These are phyloP conservation scores for Acleris literana DNA, from an alignment of 2,888 invertebrate species.

Conservation along the genomic window DNA sequence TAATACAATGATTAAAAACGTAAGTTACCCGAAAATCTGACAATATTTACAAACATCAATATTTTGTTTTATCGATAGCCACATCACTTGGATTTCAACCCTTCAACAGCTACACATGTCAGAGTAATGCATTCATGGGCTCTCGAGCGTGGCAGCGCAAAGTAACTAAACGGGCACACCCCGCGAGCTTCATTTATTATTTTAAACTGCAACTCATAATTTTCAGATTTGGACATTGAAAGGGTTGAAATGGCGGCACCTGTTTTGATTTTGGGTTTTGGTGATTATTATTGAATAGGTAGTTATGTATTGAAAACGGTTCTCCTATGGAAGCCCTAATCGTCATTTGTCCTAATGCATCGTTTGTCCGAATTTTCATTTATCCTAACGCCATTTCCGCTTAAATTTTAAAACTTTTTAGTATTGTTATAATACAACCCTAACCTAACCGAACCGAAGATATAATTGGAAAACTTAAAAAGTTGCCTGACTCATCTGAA, in stretches of 20 bases:
- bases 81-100: constrained; percentile 51
- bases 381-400: no score
- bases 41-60: no score
- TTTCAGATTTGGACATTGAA: constrained; percentile 54
- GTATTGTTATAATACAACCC: no score
- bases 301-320: background rate
- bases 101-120: constrained; percentile 58
- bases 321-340: no score
- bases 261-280: constrained; percentile 7
- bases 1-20: no score
- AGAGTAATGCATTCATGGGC: constrained; percentile 78
- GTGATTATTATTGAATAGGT: constrained; percentile 8
- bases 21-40: no score
- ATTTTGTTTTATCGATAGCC: constrained; percentile 32
- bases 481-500: no score
- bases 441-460: no score
- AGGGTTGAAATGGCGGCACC: constrained; percentile 40
- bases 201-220: constrained; percentile 70
- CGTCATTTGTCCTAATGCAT: no score
- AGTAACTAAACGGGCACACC: constrained; percentile 72
- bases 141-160: constrained; percentile 78
- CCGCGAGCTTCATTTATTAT: constrained; percentile 70
- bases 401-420: no score
- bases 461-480: no score
- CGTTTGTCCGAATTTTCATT: no score